Evolutionary conservation across 2,113 vertebrate genomes (phyloP).

Genomic region (Atrichornis clamosus): DNA sequence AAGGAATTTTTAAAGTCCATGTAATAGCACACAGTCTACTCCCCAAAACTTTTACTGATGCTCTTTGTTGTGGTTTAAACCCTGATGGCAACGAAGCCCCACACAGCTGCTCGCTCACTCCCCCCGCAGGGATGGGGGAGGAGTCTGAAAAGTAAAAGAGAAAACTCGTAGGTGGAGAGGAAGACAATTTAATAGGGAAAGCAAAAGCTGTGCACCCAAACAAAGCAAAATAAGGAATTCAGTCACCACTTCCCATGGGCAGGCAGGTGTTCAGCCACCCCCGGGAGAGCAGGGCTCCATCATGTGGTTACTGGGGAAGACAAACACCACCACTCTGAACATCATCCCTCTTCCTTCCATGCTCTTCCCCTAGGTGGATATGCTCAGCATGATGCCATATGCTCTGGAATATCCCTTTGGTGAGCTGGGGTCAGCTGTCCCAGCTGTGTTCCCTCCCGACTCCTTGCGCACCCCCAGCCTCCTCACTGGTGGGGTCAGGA

Average conservation of each 20-base stretch:
- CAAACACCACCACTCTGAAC: neutral
- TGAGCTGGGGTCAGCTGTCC: neutral
- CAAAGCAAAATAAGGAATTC: neutral
- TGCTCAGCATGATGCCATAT: neutral
- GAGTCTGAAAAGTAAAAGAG: neutral
- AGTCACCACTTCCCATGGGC: neutral
- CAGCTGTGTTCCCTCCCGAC: neutral
- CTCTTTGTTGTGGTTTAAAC: neutral
- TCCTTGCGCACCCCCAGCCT: neutral
- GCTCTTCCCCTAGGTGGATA: neutral
- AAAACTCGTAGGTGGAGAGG: neutral
- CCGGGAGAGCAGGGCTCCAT: neutral
- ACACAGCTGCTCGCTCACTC: neutral
- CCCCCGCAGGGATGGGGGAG: neutral
- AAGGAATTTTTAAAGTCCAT: neutral
- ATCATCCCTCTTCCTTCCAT: neutral
- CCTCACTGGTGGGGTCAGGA: neutral
- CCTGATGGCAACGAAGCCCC: rapidly evolving
- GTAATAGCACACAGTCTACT: neutral
- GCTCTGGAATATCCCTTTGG: neutral
- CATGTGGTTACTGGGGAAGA: too few relatives aligned
- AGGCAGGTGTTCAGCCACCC: neutral
- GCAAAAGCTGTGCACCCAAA: neutral
- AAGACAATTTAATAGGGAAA: neutral
- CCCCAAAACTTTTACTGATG: neutral